Conservation (phyloP, 2,113 vertebrate genomes). For the Mesocricetus auratus region DNA sequence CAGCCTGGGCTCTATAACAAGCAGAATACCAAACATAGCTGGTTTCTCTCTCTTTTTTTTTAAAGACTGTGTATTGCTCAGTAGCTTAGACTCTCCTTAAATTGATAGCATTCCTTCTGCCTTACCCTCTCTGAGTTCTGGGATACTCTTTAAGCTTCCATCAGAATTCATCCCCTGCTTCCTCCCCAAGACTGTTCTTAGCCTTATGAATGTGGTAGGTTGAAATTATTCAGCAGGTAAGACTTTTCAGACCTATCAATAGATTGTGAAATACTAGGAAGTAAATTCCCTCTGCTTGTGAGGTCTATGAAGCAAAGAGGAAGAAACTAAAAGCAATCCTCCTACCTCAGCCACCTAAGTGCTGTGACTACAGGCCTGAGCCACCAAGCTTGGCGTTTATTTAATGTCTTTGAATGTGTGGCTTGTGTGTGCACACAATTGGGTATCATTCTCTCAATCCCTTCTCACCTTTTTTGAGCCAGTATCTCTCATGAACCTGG, state of each 20-base stretch:
- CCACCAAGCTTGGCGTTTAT: background rate
- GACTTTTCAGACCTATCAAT: background rate
- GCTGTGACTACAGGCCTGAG: background rate
- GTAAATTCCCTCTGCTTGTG: background rate
- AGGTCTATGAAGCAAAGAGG: background rate
- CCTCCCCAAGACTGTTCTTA: background rate
- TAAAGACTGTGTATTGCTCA: background rate
- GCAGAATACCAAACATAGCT: too few species aligned
- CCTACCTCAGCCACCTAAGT: background rate
- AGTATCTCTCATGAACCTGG: background rate
- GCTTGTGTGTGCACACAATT: background rate
- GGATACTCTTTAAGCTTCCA: background rate
- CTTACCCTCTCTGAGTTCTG: background rate
- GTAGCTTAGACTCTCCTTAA: background rate
- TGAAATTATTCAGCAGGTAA: background rate
- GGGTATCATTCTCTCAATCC: background rate
- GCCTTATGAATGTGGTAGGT: background rate
- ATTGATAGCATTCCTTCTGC: background rate
- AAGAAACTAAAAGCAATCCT: background rate
- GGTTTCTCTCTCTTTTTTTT: background rate
- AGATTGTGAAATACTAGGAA: background rate
- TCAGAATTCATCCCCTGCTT: background rate
- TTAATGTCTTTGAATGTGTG: background rate
- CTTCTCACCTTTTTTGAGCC: background rate
- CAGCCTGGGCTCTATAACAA: background rate